These are phyloP conservation scores for Aplysia californica DNA, from an alignment of 1,140 invertebrate species.

Conservation along the genomic window DNA sequence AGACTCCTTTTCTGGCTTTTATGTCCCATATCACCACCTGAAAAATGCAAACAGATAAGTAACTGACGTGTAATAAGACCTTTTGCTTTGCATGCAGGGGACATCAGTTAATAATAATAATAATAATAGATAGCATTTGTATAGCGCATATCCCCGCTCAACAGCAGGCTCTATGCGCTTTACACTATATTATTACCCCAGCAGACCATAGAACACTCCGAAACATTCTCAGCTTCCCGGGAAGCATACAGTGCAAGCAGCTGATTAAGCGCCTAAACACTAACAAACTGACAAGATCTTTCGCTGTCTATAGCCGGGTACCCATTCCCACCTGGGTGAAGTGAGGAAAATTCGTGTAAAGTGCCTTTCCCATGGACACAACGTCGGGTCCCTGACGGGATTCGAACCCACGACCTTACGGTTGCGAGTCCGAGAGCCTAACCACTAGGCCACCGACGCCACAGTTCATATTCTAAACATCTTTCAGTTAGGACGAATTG, in stretches of 20 bases:
- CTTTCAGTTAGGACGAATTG: no score
- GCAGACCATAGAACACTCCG: neutral
- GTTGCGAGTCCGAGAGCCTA: no score
- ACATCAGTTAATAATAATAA: neutral
- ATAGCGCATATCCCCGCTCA: no score
- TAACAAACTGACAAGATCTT: no score
- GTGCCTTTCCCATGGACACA: no score
- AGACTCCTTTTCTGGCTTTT: slow-evolving; percentile 62
- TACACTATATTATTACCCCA: neutral
- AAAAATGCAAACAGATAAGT: slow-evolving; percentile 6
- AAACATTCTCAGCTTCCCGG: neutral
- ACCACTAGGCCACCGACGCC: no score
- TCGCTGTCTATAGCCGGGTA: neutral
- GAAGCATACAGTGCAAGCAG: neutral
- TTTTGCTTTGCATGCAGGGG: neutral
- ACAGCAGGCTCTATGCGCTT: neutral
- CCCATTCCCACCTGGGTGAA: no score
- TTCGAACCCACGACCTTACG: no score
- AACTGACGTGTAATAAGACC: neutral
- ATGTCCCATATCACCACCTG: slow-evolving; percentile 73
- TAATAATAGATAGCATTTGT: neutral
- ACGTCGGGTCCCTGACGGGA: no score
- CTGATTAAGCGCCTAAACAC: neutral
- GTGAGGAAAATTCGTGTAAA: no score
- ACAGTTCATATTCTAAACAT: no score